These are phyloP conservation scores for Panopea generosa DNA, from an alignment of 2,888 invertebrate genomes.

Conservation along the genomic window DNA sequence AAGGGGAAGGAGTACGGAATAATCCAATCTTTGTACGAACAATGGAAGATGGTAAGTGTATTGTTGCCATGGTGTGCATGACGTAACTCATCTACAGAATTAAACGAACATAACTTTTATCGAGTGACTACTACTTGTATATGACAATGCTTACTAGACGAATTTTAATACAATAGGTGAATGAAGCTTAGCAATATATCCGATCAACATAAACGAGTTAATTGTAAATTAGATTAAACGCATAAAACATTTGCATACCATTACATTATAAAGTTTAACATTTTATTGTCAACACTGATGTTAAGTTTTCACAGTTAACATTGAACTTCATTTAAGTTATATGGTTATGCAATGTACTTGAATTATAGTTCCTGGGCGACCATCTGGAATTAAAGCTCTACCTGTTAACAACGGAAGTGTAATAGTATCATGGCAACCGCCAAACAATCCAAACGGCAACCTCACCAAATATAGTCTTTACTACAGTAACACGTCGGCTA, in stretches of 20 bases:
- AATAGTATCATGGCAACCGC: conserved; percentile 97
- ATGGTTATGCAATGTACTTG: no score
- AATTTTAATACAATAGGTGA: no score
- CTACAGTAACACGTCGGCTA: conserved; percentile 71
- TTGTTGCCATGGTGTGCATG: not conserved
- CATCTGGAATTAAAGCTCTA: conserved; percentile 95
- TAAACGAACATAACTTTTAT: no score
- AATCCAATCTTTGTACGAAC: conserved; percentile 96
- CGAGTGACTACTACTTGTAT: no score
- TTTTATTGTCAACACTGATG: no score
- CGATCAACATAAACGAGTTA: no score
- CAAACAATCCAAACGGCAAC: conserved; percentile 96
- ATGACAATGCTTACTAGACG: no score
- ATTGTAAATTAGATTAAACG: no score
- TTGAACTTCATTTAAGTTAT: not conserved
- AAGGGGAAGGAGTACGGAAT: conserved; percentile 96
- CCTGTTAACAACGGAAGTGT: conserved; percentile 97
- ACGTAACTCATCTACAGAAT: no score
- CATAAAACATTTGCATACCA: no score
- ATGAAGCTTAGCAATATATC: no score
- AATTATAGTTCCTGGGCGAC: conserved; percentile 94
- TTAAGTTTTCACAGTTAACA: not conserved
- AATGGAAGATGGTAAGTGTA: conserved; percentile 93
- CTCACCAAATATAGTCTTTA: conserved; percentile 97
- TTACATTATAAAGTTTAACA: no score